Percentiles rank a stretch among this genome's conserved stretches.
Evolutionary conservation across 2,113 vertebrate genomes (phyloP).

Genomic region (Sinocyclocheilus grahami): DNA sequence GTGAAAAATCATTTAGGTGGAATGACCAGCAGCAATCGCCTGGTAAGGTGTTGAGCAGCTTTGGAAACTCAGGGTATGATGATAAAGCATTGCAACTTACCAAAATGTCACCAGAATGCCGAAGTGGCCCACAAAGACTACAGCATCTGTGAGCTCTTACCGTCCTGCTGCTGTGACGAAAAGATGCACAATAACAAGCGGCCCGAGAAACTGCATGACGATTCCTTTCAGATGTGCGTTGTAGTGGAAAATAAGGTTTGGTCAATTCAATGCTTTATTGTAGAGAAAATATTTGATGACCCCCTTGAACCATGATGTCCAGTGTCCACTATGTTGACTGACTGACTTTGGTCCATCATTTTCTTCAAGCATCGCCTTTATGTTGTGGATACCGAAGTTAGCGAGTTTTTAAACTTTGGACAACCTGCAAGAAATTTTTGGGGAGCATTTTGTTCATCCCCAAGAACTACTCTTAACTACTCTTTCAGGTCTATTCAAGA

Average conservation of each 20-base stretch:
- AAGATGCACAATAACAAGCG: neutral
- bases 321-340: neutral
- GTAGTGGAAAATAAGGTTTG: too few relatives aligned
- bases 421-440: neutral
- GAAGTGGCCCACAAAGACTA: neutral
- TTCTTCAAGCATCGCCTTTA: neutral
- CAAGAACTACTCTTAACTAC: neutral
- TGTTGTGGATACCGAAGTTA: neutral
- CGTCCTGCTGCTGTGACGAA: neutral
- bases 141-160: neutral
- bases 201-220: neutral
- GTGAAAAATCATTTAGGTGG: neutral
- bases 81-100: neutral
- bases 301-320: too few relatives aligned
- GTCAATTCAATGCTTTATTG: too few relatives aligned
- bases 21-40: neutral
- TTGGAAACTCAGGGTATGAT: neutral
- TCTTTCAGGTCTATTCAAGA: neutral
- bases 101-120: neutral
- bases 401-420: neutral
- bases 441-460: conserved; percentile 56
- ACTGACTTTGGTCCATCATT: neutral
- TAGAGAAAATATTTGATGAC: too few relatives aligned
- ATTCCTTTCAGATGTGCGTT: neutral
- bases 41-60: neutral